Evolutionary conservation across 2,888 invertebrate species (phyloP), one percentile per base, ranked within the genome.

Genomic region (Apotomis betuletana): DNA sequence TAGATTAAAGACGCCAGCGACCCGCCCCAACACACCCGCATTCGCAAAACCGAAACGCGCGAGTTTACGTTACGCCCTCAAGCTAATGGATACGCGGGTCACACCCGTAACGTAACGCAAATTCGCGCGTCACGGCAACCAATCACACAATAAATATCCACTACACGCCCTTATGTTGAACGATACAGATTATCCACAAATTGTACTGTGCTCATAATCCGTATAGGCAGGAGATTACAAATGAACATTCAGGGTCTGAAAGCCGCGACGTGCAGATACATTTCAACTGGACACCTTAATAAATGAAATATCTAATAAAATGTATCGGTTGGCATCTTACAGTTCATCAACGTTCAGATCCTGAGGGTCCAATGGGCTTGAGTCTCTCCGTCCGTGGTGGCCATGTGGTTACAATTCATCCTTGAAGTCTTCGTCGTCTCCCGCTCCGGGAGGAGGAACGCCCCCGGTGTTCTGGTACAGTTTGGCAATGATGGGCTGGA

Each of bases 401-500:
- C 65, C 67, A 46, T 86, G 84, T 76, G 81, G 81, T 93, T 95
- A 97, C 94, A 97, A 95, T 93, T 97, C 97, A 89, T 97, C 97
- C 89, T 97, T 97, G 86, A 97, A 95, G 83, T 97, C 96, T 61
- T 95, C 96, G 60, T 95, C 96, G 0, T 95, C 96, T 0, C 95
- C 96, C 0, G 94, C 95, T 27, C 95, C 94, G 51, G 96, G 95
- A 27, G 97, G 97, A 15, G 97, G 96, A 12, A 95, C 95, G 38
- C 96, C 97, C 27, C 97, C 97, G 75, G 96, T 94, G 41, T 96
- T 96, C 85, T 98, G 97, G 92, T 99, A 99, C 78, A 99, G 92
- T 93, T 99, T 99, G 69, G 98, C 96, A 85, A 99, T 97, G 87
- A 99, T 99, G 8, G 99, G 99, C 87, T 99, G 98, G 0, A 99